Base-by-base conservation (phyloP, 1,140 invertebrate genomes). In the Lepidotrigona ventralis region DNA sequence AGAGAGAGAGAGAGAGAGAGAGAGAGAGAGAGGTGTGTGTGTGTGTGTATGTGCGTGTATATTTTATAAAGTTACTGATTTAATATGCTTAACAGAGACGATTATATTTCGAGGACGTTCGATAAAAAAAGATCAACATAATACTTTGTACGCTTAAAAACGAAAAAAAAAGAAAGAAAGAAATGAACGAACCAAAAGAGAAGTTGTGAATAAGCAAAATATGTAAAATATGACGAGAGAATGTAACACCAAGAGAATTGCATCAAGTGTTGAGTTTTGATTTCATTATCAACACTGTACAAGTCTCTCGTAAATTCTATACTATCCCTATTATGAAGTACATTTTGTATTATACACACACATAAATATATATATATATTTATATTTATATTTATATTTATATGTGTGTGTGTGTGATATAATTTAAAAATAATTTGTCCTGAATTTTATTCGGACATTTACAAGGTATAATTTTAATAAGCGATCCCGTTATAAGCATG, bases 91-190 rank as follows among this genome's bases (percentile, higher is more conserved):
- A 39, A 39, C 29, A 39, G 72, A 74, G 72, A 58, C 21, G 11
- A 71, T 71, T 72, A 72, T 72, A 53, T 72, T 46, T 72, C 46
- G 29, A 74, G 21, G 15, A 74, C 39, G 54, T 74, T 74, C 54
- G 72, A 74, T 74, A 58, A 54, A 58, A 3, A 58, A 23, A 39
- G 23, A 58, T 74, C 15, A 54, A 74, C 0, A 39, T 0, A 39
- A 21, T 58, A 58, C 54, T 58, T 58, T 74, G 72, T 74, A 74
- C 72, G 15, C 54, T 58, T 74, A 58, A 17, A 73, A 46, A 21
- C 6, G 39, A 39, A 3, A 2, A 15, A 56, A 39, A 14, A 74
- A 29, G 33, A 23, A 33, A 73, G 33, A 60, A 3, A 17, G 39
- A 56, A n/a, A 60, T 51, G 68, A 70, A 60, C 78, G 29, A n/a